A percentile compares a stretch with the other conserved stretches of the same genome.
phyloP scores from a whole-genome alignment of 2,113 vertebrate species.

The Eulacestoma nigropectus region DNA sequence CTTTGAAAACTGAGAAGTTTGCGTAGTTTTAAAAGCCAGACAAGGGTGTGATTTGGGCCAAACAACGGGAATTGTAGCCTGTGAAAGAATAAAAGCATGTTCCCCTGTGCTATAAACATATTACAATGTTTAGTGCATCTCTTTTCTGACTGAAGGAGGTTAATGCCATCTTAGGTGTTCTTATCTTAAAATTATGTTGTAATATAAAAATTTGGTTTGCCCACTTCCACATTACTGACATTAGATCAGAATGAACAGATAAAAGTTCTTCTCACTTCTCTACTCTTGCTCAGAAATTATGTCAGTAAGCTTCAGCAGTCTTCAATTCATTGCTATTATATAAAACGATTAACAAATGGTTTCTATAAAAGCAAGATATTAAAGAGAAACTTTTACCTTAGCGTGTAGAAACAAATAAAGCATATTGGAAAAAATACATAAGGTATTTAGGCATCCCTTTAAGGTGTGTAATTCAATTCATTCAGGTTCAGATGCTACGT shows the following conservation, averaged over 20 bases:
- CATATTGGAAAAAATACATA: conserved; percentile 33
- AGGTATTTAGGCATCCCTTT: not conserved
- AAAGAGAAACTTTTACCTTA: conserved; percentile 13
- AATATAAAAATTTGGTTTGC: conserved; percentile 5
- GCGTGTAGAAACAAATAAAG: conserved; percentile 20
- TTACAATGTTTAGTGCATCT: not conserved
- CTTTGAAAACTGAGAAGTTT: not conserved
- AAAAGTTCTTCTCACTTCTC: not conserved
- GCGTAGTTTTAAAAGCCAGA: not conserved
- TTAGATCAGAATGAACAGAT: not conserved
- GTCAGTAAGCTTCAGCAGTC: not conserved
- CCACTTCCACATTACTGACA: not conserved
- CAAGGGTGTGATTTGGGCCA: not conserved
- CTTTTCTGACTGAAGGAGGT: conserved; percentile 15
- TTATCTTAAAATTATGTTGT: not conserved
- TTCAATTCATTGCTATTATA: not conserved
- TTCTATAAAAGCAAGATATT: conserved; percentile 20
- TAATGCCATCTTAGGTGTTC: not conserved
- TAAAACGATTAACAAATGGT: not conserved
- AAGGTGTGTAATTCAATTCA: not conserved
- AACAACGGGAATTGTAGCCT: not conserved
- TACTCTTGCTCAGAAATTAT: not conserved
- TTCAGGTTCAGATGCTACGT: conserved; percentile 10
- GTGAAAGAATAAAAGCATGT: not conserved
- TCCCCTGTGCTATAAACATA: not conserved